These are phyloP conservation scores for Nerophis lumbriciformis DNA, from an alignment of 2,113 vertebrate genomes.

Conservation along the genomic window DNA sequence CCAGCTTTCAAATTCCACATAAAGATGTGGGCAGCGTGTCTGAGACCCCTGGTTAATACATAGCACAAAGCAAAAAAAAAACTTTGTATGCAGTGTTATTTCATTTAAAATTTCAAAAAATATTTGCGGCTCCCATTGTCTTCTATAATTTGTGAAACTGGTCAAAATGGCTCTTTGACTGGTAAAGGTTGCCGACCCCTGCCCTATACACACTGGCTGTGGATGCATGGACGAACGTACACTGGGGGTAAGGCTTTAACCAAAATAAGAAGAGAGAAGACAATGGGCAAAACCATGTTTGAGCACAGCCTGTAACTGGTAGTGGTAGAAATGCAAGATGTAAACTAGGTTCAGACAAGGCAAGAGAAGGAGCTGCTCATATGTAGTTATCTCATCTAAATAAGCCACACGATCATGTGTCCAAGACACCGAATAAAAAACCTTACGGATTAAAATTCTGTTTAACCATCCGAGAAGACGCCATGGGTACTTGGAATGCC, in stretches of 20 bases:
- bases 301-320: conserved; percentile 32
- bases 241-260: conserved; percentile 10
- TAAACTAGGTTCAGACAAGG: conserved; percentile 2
- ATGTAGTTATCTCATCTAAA: too few relatives aligned
- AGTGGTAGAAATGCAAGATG: conserved; percentile 28
- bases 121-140: too few relatives aligned
- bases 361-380: too few relatives aligned
- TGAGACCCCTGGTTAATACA: too few relatives aligned
- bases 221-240: conserved; percentile 28
- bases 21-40: too few relatives aligned
- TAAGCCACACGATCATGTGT: conserved; percentile 2
- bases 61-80: too few relatives aligned
- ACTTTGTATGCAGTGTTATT: too few relatives aligned
- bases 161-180: too few relatives aligned
- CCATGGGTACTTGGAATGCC: conserved; percentile 24
- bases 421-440: conserved; percentile 38
- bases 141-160: too few relatives aligned
- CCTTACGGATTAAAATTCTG: conserved; percentile 26
- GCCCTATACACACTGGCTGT: conserved; percentile 54
- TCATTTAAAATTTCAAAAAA: too few relatives aligned
- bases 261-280: conserved; percentile 22
- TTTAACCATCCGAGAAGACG: conserved; percentile 21
- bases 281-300: conserved; percentile 29
- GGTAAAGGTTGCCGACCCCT: too few relatives aligned
- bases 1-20: too few relatives aligned